phyloP scores from a whole-genome alignment of 2,797 vertebrate species.

The Argentina silus region DNA sequence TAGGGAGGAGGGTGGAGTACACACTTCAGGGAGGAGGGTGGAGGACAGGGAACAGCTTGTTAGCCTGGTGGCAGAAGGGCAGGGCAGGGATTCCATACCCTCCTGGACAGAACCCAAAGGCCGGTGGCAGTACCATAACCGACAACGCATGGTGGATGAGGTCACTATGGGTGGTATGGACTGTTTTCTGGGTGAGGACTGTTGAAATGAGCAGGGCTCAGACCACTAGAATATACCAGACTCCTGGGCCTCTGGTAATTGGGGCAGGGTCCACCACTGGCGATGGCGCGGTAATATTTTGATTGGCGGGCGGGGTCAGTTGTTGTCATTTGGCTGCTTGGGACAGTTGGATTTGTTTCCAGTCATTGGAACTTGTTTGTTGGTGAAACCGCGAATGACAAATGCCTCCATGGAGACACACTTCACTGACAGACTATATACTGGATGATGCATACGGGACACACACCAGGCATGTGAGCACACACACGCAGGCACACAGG shows the following conservation, averaged over 20 bases:
- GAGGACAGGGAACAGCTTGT: background rate
- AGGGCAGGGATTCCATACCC: conserved; percentile 45
- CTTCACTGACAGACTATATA: too few relatives aligned
- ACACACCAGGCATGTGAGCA: too few relatives aligned
- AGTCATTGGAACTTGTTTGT: conserved; percentile 32
- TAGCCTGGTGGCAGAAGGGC: conserved; percentile 41
- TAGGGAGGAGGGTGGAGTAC: background rate
- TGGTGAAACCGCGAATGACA: conserved; percentile 22
- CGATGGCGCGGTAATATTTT: conserved; percentile 30
- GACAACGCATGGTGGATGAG: conserved; percentile 55
- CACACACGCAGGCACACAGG: too few relatives aligned
- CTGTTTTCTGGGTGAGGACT: conserved; percentile 27
- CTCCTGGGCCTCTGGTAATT: conserved; percentile 49
- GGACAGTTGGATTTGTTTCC: conserved; percentile 36
- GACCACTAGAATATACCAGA: conserved; percentile 44
- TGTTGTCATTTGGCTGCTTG: conserved; percentile 20
- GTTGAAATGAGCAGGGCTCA: conserved; percentile 41
- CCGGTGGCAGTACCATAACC: conserved; percentile 40
- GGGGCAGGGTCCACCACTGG: conserved; percentile 28
- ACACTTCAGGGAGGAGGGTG: too few relatives aligned
- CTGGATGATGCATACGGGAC: too few relatives aligned
- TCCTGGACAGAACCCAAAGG: conserved; percentile 22
- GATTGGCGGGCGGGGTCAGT: conserved; percentile 31
- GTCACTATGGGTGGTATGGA: conserved; percentile 53
- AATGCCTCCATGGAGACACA: too few relatives aligned